These are phyloP conservation scores for Donacobius atricapilla DNA, from an alignment of 2,113 vertebrate species.

Conservation along the genomic window DNA sequence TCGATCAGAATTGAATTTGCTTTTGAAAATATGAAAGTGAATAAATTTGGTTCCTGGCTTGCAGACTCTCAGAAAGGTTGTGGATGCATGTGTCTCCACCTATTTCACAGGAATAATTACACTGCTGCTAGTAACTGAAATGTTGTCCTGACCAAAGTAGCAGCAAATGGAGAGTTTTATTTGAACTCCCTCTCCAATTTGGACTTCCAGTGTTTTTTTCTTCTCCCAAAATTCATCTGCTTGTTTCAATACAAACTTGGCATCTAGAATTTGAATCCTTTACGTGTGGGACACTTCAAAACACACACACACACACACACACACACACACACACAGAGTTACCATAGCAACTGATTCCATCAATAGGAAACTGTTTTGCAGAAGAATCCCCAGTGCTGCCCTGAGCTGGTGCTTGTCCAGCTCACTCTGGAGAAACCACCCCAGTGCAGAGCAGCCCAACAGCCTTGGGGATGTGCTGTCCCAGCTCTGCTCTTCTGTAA, in stretches of 20 bases:
- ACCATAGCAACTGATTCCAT: neutral
- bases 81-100: neutral
- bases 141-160: neutral
- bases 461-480: neutral
- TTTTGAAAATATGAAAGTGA: neutral
- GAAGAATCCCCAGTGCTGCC: neutral
- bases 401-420: neutral
- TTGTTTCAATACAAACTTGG: neutral
- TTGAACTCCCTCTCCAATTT: neutral
- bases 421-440: neutral
- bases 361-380: neutral
- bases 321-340: neutral
- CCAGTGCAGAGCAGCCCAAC: neutral
- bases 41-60: neutral
- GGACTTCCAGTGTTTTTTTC: neutral
- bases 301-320: fast-evolving
- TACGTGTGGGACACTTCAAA: neutral
- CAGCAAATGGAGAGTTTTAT: neutral
- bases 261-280: neutral
- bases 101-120: neutral
- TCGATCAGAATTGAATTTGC: neutral
- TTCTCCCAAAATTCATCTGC: neutral
- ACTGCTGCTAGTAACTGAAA: neutral
- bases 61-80: neutral
- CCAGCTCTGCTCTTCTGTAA: neutral